These are phyloP conservation scores for Teleogryllus oceanicus DNA, from an alignment of 2,888 invertebrate genomes.

Conservation along the genomic window DNA sequence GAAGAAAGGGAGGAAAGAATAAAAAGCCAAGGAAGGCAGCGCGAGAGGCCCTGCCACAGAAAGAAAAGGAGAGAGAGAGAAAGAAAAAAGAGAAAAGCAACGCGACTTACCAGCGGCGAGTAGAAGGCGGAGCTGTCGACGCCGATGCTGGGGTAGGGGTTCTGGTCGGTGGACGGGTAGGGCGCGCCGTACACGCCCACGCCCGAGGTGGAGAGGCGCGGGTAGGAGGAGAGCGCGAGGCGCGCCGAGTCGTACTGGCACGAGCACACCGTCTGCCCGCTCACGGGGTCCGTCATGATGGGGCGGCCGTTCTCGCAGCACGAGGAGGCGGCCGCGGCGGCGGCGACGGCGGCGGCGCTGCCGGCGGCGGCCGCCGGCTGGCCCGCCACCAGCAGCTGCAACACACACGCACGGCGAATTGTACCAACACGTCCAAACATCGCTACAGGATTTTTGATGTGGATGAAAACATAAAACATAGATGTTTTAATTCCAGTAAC, in stretches of 20 bases:
- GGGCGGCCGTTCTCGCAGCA: conserved; percentile 91
- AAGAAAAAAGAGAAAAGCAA: no score
- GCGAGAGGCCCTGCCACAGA: no score
- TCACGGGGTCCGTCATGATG: conserved; percentile 87
- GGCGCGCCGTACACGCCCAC: conserved; percentile 81
- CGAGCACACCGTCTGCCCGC: conserved; percentile 89
- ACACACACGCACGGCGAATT: conserved; percentile 40
- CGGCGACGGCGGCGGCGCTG: conserved; percentile 47
- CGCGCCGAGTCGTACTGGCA: conserved; percentile 90
- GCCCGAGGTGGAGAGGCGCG: conserved; percentile 69
- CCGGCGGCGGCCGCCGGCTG: conserved; percentile 65
- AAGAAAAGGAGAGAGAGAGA: no score
- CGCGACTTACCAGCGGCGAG: conserved; percentile 82
- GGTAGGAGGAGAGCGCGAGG: conserved; percentile 77
- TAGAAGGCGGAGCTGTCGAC: conserved; percentile 94
- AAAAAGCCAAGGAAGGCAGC: no score
- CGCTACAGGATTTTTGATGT: no score
- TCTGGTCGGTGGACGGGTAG: conserved; percentile 86
- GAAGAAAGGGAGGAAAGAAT: no score
- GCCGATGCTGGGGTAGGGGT: conserved; percentile 88
- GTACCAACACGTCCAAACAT: no score
- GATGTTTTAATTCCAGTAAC: no score
- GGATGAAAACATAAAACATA: no score
- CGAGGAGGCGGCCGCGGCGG: conserved; percentile 48
- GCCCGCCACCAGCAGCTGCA: conserved; percentile 68